Evolutionary conservation across 2,888 invertebrate genomes (phyloP), one percentile per base, ranked within the genome.

Genomic region (Limnephilus rhombicus): DNA sequence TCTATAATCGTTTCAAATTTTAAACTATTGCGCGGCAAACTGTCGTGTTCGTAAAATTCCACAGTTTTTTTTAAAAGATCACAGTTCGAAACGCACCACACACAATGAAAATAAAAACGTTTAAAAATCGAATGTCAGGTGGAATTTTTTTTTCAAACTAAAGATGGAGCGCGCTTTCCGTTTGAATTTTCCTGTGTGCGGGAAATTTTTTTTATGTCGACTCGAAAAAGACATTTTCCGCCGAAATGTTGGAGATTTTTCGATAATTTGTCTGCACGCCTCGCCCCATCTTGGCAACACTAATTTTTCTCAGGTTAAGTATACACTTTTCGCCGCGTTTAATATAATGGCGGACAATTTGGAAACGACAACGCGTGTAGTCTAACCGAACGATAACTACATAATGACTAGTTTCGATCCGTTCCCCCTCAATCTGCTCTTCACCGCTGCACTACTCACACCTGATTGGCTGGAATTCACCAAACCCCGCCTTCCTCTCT

Each of bases 401-500:
- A 87, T 41, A 85, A 31, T 9, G n/a, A 45, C 80, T 11, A 85
- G 91, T 92, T 92, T 90, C 45, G 34, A 85, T 90, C 90, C 94
- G 94, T 94, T 94, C 92, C 94, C 93, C 87, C 92, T 80, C 89
- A 68, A 87, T 92, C 89, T 24, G 81, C 91, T 89, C 49, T 85
- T 89, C 81, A 89, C 80, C 83, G 89, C 88, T 41, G n/a, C 80
- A 49, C 81, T 31, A 29, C 45, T 13, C 5, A 34, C n/a, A 0
- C 1, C 11, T 87, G 86, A 94, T 95, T 95, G 94, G 95, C 49
- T 34, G 68, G 80, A 92, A 91, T 94, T 94, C 94, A 94, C 94
- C 95, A 94, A 95, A 95, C 94, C 95, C 95, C 86, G 49, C 86
- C 86, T 29, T 41, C 80, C 87, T 82, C 92, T 92, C 83, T 24